phyloP scores from a whole-genome alignment of 2,888 invertebrate species.

The Drosophila engyochracea region DNA sequence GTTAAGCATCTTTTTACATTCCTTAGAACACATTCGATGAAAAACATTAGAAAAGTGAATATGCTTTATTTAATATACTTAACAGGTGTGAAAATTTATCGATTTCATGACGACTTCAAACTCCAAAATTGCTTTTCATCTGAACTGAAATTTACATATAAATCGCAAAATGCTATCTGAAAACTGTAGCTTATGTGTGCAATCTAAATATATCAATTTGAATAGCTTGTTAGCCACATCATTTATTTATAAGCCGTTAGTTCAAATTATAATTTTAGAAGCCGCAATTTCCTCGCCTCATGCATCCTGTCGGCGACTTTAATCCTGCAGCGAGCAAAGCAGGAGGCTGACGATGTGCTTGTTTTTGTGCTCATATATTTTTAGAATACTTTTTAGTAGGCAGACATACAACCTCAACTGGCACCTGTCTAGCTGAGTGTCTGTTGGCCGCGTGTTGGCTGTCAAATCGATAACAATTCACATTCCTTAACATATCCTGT shows the following conservation, averaged over 20 bases:
- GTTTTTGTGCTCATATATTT: constrained; percentile 60
- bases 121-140: neutral
- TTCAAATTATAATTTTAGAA: constrained; percentile 50
- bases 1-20: neutral
- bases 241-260: constrained; percentile 52
- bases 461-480: constrained; percentile 67
- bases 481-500: constrained; percentile 37
- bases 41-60: neutral
- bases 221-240: constrained; percentile 6
- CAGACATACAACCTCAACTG: constrained; percentile 39
- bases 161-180: neutral
- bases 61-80: neutral
- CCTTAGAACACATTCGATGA: neutral
- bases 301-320: constrained; percentile 28
- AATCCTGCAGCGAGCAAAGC: constrained; percentile 26
- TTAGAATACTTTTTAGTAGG: constrained; percentile 58
- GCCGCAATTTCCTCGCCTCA: constrained; percentile 29
- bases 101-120: neutral
- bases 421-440: constrained; percentile 54
- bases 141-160: constrained; percentile 4
- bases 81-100: neutral
- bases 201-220: constrained; percentile 11
- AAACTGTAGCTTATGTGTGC: neutral
- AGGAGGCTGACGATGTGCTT: constrained; percentile 15
- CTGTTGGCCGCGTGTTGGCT: constrained; percentile 30